Percentiles rank a stretch among this genome's conserved stretches.
phyloP scores from a whole-genome alignment of 1,140 invertebrate genomes.

The Bemisia tabaci region DNA sequence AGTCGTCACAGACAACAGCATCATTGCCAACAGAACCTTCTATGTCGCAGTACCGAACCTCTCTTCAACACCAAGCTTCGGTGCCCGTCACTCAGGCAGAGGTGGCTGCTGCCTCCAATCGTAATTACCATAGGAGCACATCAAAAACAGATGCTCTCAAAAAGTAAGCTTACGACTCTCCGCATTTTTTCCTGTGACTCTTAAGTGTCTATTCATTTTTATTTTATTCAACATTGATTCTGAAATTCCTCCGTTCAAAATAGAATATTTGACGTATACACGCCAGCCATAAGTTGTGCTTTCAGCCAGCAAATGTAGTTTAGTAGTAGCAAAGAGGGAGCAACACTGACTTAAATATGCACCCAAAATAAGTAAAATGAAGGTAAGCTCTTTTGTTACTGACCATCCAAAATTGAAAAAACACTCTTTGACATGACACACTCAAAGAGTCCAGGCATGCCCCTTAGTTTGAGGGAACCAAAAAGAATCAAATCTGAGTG shows the following conservation, averaged over 20 bases:
- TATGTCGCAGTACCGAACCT: conserved; percentile 8
- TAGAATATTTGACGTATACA: conserved; percentile 3
- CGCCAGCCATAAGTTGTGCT: too few relatives aligned
- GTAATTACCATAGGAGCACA: conserved; percentile 11
- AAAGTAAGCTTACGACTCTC: conserved; percentile 20
- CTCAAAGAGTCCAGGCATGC: too few relatives aligned
- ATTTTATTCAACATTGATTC: not conserved
- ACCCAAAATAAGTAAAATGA: too few relatives aligned
- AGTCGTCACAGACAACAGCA: too few relatives aligned
- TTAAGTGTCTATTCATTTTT: not conserved
- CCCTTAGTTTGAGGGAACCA: too few relatives aligned
- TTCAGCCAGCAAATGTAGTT: too few relatives aligned
- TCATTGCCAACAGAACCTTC: not conserved
- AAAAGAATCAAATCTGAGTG: too few relatives aligned
- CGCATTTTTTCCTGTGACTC: not conserved
- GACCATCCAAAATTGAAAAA: too few relatives aligned
- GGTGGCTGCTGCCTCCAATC: conserved; percentile 10
- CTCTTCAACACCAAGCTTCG: conserved; percentile 20
- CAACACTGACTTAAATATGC: too few relatives aligned
- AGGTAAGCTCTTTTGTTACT: too few relatives aligned
- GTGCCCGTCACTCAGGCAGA: conserved; percentile 20
- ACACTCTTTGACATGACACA: too few relatives aligned
- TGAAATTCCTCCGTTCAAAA: not conserved
- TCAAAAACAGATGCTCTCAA: conserved; percentile 23
- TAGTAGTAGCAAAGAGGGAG: too few relatives aligned